Conservation (phyloP, 2,888 invertebrate genomes). For the Phragmatobia fuliginosa region DNA sequence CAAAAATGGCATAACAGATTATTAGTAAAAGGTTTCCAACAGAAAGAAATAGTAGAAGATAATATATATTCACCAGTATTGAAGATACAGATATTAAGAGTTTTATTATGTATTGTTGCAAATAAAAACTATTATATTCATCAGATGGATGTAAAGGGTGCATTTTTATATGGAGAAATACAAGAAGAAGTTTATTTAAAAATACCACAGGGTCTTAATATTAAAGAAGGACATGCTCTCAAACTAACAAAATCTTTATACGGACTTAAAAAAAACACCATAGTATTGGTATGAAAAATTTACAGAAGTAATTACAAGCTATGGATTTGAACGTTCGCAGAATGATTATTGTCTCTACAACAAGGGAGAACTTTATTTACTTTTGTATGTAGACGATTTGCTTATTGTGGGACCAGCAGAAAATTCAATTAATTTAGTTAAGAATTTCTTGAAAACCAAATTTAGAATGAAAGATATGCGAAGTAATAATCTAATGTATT, state of each 20-base stretch:
- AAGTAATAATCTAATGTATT: background rate
- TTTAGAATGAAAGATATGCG: background rate
- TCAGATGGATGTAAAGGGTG: too few relatives aligned
- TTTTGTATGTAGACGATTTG: background rate
- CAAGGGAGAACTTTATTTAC: background rate
- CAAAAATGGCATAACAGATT: background rate
- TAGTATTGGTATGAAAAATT: background rate
- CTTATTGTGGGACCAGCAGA: background rate
- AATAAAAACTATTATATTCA: too few relatives aligned
- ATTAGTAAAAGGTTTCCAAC: too few relatives aligned
- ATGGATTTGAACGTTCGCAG: background rate
- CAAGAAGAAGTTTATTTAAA: too few relatives aligned
- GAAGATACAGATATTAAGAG: too few relatives aligned
- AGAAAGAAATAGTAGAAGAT: too few relatives aligned
- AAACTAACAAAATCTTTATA: background rate
- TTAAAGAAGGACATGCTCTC: too few relatives aligned
- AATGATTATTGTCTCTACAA: background rate
- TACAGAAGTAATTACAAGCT: background rate
- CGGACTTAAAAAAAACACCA: background rate
- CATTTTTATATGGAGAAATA: too few relatives aligned
- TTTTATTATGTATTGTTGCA: too few relatives aligned
- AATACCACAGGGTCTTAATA: too few relatives aligned
- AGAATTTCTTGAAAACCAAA: background rate
- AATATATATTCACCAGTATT: too few relatives aligned
- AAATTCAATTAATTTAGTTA: background rate